Base-by-base conservation (phyloP, 2,113 vertebrate genomes). In the Ammodytes dubius region DNA sequence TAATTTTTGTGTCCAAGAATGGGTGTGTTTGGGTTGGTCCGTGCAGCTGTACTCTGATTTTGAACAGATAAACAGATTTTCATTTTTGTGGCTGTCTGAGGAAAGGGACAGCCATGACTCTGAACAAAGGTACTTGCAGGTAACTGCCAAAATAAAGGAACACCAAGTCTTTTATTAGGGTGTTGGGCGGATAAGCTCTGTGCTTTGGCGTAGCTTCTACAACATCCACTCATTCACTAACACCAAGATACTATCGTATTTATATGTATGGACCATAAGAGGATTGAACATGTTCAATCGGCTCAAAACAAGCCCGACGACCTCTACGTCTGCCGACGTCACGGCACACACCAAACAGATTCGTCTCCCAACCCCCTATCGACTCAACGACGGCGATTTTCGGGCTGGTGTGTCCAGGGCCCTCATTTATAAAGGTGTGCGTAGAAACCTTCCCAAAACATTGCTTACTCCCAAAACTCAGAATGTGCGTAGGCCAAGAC, bases 31-130 rank as follows among this genome's bases (percentile, higher is more conserved):
- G 53, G 14, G 52, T 79, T 87, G 77, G 77, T 85, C 39, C 10
- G 3, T 67, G 42, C 79, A 75, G 74, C 73, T 52, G 63, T n/a
- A 0, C 42, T 72, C 52, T 54, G 70, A 52, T 73, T 80, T 45
- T 64, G 69, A 50, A 77, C 27, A 40, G 42, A 59, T 53, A 72
- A 76, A 70, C 53, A 78, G 66, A 53, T 81, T 86, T 87, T 70
- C 15, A 82, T 88, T 82, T 84, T 54, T 88, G 76, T 50, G 76
- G 79, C 76, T 43, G 84, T 84, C 84, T 88, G 42, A 45, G 40
- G 50, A 82, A 57, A 45, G 13, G 66, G 27, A 14, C 54, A 67
- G 70, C 13, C 46, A 35, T 39, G 17, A 46, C 47, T 68, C 13
- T 35, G 7, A 63, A 35, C 4, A 3, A 76, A 77, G 19, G n/a